A percentile compares a stretch with the other conserved stretches of the same genome.
These are phyloP conservation scores for Machimus rusticus DNA, from an alignment of 2,888 invertebrate species.

Conservation along the genomic window DNA sequence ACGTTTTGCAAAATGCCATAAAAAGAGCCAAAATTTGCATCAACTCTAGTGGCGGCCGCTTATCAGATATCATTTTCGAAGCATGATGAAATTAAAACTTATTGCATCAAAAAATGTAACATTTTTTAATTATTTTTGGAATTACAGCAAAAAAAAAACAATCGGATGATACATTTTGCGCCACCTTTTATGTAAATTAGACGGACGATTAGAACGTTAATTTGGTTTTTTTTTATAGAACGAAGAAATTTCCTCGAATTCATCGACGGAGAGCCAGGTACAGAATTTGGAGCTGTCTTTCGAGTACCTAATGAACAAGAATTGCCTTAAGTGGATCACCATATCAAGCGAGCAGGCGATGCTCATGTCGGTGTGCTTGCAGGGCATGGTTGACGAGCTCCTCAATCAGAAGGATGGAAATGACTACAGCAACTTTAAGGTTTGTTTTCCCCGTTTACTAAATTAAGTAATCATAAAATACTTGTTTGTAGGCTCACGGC, in stretches of 20 bases:
- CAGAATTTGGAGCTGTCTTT: constrained; percentile 82
- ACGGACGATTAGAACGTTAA: neutral
- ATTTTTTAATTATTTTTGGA: too few species aligned
- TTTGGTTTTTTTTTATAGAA: constrained; percentile 41
- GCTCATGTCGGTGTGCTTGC: constrained; percentile 92
- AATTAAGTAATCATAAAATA: neutral
- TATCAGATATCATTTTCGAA: too few species aligned
- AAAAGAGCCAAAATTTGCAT: too few species aligned
- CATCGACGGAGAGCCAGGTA: constrained; percentile 49
- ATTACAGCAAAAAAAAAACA: too few species aligned
- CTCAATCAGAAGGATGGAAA: constrained; percentile 75
- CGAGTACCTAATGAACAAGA: constrained; percentile 92
- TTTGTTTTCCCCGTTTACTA: neutral
- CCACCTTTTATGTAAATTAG: too few species aligned
- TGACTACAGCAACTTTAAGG: constrained; percentile 62
- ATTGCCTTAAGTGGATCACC: constrained; percentile 93
- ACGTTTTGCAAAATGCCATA: too few species aligned
- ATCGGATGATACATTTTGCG: too few species aligned
- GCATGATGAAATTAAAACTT: too few species aligned
- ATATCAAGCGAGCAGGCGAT: constrained; percentile 91
- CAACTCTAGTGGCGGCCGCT: too few species aligned
- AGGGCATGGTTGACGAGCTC: constrained; percentile 95
- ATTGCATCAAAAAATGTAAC: too few species aligned
- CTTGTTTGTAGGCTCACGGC: constrained; percentile 45
- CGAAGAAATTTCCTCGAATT: constrained; percentile 47